Evolutionary conservation across 2,888 invertebrate genomes (phyloP).

Genomic region (Sinelater perroti): DNA sequence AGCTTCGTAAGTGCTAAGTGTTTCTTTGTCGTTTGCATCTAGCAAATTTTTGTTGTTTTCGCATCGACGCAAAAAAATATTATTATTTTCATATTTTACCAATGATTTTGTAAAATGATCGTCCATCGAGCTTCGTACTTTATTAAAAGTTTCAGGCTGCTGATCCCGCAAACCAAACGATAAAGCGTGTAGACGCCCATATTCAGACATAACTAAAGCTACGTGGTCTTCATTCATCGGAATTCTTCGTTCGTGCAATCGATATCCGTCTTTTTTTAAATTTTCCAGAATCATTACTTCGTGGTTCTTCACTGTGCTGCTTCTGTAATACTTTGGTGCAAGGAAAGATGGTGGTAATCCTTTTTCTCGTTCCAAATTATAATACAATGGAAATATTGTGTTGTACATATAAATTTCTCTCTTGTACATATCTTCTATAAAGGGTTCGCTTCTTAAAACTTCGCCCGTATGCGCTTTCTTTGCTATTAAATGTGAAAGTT

Average conservation of each 20-base stretch:
- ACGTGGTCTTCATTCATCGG: constrained; percentile 50
- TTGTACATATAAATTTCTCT: constrained; percentile 15
- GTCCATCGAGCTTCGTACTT: background rate
- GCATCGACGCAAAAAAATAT: background rate
- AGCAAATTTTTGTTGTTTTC: background rate
- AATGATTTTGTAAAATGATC: background rate
- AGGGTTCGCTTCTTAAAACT: background rate
- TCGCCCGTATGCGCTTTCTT: constrained; percentile 25
- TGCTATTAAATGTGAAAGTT: constrained; percentile 27
- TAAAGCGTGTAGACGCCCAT: constrained; percentile 51
- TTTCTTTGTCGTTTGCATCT: background rate
- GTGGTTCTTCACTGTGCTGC: background rate
- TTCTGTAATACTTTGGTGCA: constrained; percentile 19
- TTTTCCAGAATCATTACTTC: constrained; percentile 49
- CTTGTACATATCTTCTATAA: constrained; percentile 1
- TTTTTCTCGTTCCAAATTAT: constrained; percentile 14
- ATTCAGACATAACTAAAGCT: constrained; percentile 46
- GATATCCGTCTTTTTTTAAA: constrained; percentile 44
- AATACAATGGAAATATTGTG: background rate
- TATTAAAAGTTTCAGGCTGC: constrained; percentile 38
- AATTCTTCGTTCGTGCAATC: constrained; percentile 45
- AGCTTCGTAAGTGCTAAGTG: background rate
- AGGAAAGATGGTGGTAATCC: background rate
- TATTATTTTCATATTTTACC: background rate
- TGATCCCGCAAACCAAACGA: constrained; percentile 49